Base-by-base conservation (phyloP, 2,113 vertebrate genomes). In the Podilymbus podiceps region DNA sequence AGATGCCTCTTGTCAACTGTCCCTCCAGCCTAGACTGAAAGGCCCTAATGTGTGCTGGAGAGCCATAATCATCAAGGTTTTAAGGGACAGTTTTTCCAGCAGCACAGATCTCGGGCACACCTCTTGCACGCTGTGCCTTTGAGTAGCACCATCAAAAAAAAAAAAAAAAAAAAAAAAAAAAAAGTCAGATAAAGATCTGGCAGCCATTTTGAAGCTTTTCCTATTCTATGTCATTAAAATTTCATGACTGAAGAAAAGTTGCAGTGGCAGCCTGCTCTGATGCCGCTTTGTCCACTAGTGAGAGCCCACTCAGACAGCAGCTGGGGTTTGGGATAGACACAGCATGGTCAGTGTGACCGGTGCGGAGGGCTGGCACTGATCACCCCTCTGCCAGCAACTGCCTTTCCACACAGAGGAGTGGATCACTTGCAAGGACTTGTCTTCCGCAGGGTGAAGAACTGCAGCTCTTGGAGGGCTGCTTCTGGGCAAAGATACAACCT, bases 321-420 rank as follows among this genome's bases (percentile, higher is more conserved):
- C 13, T 42, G 28, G 16, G 25, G 25, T 67, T 28, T 49, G 38
- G 30, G 66, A 20, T 4, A 25, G 38, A 22, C 40, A 46, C 46
- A 20, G 59, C 24, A 5, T 0, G 5, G 59, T 28, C 12, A 1
- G 50, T 30, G 35, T 0, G 4, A 33, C 5, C 15, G 7, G 30
- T 2, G 6, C 4, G 8, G 22, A 20, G 52, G 74, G 50, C 67
- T 60, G 62, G 40, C 21, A 15, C 33, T 8, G 38, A 12, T 24
- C 33, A 15, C 16, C 19, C 38, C 8, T 1, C 28, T 24, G 28
- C 59, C 88, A 83, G 53, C 25, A 66, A 3, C 10, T 0, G 2
- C 23, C 52, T 52, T 50, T 30, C 52, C 38, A 8, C 28, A 12
- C 0, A 1, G 33, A 11, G 8, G 44, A 33, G 50, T 8, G 22